Evolutionary conservation across 2,113 vertebrate species (phyloP), one percentile per base, ranked within the genome.

Genomic region (Toxostoma redivivum): DNA sequence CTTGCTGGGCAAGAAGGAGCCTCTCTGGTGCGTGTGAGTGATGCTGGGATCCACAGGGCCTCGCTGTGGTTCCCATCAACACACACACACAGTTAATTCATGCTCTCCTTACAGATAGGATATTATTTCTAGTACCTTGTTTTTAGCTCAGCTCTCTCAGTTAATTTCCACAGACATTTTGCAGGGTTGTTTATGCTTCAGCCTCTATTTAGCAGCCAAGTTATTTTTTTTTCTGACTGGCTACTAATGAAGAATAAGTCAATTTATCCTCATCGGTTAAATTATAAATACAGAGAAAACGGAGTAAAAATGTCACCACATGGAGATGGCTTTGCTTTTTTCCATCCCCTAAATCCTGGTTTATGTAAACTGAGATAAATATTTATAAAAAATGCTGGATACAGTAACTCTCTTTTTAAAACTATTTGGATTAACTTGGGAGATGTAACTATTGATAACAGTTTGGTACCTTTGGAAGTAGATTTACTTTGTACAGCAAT

Each of bases 291-390:
- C 65, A 84, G 92, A 54, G 73, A 94, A 89, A 95, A 94, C 48
- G 56, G 88, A 94, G 54, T 77, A 83, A 88, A 94, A 96, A 93
- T 95, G 94, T 94, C 84, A 74, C 69, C 74, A 90, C 94, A 86
- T 96, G 87, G 78, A 71, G 85, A 90, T 91, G 82, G 71, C 81
- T 94, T 97, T 54, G 38, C 65, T 84, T 96, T 91, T 97, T 92
- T 93, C 91, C 67, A 83, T 96, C 96, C 94, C 91, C 70, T 70
- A 97, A 97, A 97, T 96, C 92, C 65, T 88, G 65, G 62, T 88
- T 90, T 96, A 94, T 94, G 90, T 96, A 97, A 97, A 90, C 45
- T 56, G 81, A 93, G 71, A 95, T 88, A 96, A 97, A 95, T 97
- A 97, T 97, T 97, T 97, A 90, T 90, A 57, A 96, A 91, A 96